Conservation (phyloP, 30 jellyfish, hydroid and myxozoan genomes). For the Chrysaora quinquecirrha region DNA sequence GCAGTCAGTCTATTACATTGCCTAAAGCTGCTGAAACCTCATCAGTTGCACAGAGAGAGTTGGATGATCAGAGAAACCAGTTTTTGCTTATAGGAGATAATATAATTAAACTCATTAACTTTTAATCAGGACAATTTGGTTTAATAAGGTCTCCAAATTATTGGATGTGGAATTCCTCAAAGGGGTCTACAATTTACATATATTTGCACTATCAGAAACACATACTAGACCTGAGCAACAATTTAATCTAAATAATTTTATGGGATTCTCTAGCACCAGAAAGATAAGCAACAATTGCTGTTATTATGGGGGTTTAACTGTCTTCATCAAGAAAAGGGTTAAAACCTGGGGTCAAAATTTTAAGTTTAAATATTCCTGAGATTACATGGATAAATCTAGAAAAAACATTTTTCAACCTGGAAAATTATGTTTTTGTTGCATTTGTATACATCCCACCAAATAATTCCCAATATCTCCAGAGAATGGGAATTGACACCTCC, state of each 20-base stretch:
- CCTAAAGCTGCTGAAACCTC: not conserved
- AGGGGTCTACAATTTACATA: not conserved
- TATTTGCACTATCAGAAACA: constrained; percentile 13
- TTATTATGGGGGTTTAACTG: constrained; percentile 9
- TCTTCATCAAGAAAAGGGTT: not conserved
- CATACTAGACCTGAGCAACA: constrained; percentile 21
- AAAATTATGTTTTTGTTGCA: not conserved
- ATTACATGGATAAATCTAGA: constrained; percentile 14
- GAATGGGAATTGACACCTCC: not conserved
- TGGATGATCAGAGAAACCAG: not conserved
- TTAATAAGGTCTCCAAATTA: constrained; percentile 15
- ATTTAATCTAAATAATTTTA: not conserved
- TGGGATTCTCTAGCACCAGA: not conserved
- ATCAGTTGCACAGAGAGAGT: constrained; percentile 1
- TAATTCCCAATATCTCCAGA: constrained; percentile 10
- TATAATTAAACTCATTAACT: not conserved
- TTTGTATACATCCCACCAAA: constrained; percentile 7
- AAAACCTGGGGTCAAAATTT: constrained; percentile 23
- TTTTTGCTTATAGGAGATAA: not conserved
- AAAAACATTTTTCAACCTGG: constrained; percentile 4
- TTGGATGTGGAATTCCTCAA: not conserved
- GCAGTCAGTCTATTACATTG: not conserved
- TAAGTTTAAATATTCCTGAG: not conserved
- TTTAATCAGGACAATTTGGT: no score
- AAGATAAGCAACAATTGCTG: not conserved